These are phyloP conservation scores for Pomacea canaliculata DNA, from an alignment of 2,888 invertebrate genomes.

Conservation along the genomic window DNA sequence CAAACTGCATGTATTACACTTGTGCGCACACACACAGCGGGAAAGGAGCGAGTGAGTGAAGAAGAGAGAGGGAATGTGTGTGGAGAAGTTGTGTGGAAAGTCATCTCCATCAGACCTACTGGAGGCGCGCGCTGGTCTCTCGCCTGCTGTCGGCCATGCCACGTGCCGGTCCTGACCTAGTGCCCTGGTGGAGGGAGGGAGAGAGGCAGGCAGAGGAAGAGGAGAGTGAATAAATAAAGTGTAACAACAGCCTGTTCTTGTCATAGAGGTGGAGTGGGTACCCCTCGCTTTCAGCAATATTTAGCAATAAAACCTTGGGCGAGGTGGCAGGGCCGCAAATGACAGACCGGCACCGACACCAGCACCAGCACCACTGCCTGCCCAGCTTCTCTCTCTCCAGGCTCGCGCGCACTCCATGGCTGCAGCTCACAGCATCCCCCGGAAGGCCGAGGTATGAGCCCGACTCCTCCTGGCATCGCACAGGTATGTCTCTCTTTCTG, in stretches of 20 bases:
- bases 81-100: background rate
- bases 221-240: conserved; percentile 8
- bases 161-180: no score
- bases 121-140: no score
- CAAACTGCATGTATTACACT: background rate
- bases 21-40: conserved; percentile 8
- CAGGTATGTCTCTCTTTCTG: background rate
- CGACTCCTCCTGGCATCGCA: background rate
- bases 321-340: background rate
- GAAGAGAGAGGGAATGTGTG: conserved; percentile 15
- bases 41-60: conserved; percentile 14
- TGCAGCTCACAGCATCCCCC: conserved; percentile 1
- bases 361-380: background rate
- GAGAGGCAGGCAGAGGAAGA: conserved; percentile 16
- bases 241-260: background rate
- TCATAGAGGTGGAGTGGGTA: background rate
- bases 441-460: background rate
- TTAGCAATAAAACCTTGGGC: background rate
- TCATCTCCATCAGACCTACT: no score
- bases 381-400: background rate
- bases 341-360: background rate
- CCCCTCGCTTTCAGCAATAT: background rate
- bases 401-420: background rate
- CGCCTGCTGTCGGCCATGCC: no score
- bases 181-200: conserved; percentile 2